These are phyloP conservation scores for Parotocinclus haroldoi DNA, from an alignment of 2,797 vertebrate genomes.

Conservation along the genomic window DNA sequence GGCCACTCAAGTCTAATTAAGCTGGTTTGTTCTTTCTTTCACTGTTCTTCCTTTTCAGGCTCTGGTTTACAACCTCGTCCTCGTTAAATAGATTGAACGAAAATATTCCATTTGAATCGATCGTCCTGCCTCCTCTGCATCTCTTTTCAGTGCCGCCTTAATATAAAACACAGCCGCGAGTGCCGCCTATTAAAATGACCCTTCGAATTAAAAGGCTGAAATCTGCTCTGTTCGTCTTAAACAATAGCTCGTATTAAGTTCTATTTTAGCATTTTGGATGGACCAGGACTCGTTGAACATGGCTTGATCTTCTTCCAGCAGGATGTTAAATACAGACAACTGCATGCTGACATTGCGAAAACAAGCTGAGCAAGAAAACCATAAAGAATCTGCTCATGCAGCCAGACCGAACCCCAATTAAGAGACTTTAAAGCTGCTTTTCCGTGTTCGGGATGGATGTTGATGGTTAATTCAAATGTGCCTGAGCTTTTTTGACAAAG, in stretches of 20 bases:
- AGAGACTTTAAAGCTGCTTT: not conserved
- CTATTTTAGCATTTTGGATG: not conserved
- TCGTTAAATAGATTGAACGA: no score
- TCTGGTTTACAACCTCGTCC: no score
- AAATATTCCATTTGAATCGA: no score
- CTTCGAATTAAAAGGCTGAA: no score
- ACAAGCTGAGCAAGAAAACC: not conserved
- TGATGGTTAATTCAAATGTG: conserved; percentile 27
- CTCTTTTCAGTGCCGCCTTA: no score
- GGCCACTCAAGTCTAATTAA: no score
- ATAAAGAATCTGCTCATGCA: conserved; percentile 1
- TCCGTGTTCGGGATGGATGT: not conserved
- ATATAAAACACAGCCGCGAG: no score
- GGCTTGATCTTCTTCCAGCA: conserved; percentile 21
- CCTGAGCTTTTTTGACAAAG: conserved; percentile 20
- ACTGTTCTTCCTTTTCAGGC: no score
- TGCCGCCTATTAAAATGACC: no score
- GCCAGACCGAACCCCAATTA: conserved; percentile 18
- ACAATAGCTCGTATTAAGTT: not conserved
- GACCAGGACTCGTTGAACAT: conserved; percentile 20
- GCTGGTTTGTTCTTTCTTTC: no score
- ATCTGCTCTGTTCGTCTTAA: no score
- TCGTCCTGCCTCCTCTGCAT: no score
- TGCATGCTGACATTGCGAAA: not conserved
- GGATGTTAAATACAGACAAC: conserved; percentile 12